Percentiles rank a stretch among this genome's conserved stretches.
Evolutionary conservation across 2,797 vertebrate species (phyloP).

Genomic region (Helarctos malayanus): DNA sequence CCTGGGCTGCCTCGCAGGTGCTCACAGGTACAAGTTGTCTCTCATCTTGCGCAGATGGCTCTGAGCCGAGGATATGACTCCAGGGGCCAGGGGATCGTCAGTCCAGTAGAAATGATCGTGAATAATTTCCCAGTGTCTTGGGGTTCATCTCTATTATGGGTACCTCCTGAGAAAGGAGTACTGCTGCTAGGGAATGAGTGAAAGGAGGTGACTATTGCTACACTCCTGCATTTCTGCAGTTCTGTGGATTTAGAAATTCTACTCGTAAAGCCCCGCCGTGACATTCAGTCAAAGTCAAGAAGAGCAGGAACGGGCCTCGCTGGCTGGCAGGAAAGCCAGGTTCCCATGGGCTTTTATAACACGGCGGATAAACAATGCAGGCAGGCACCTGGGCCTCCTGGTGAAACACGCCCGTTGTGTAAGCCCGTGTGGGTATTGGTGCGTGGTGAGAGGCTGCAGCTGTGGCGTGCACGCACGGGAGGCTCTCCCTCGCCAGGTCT

Average conservation of each 20-base stretch:
- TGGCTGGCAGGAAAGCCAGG: slow-evolving; percentile 31
- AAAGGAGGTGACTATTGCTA: neutral
- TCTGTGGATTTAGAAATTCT: slow-evolving; percentile 5
- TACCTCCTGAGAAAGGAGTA: neutral
- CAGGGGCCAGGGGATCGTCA: neutral
- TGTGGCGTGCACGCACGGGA: neutral
- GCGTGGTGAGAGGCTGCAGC: neutral
- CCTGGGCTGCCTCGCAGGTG: neutral
- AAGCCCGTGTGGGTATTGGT: slow-evolving; percentile 1
- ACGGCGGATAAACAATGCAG: slow-evolving; percentile 39
- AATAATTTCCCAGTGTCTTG: neutral
- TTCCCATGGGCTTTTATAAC: slow-evolving; percentile 57
- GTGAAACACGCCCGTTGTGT: neutral
- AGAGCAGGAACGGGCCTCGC: neutral
- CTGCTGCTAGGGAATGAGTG: neutral
- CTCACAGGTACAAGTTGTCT: neutral
- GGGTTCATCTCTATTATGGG: neutral
- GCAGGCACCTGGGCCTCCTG: slow-evolving; percentile 26
- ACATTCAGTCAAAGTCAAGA: neutral
- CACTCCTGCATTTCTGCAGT: neutral
- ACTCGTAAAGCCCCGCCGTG: neutral
- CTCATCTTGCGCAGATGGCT: neutral
- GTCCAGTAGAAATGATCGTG: neutral
- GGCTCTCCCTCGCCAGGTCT: slow-evolving; percentile 19
- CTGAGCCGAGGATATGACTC: neutral